phyloP scores from a whole-genome alignment of 1,140 invertebrate genomes.

The Drosophila ironensis region DNA sequence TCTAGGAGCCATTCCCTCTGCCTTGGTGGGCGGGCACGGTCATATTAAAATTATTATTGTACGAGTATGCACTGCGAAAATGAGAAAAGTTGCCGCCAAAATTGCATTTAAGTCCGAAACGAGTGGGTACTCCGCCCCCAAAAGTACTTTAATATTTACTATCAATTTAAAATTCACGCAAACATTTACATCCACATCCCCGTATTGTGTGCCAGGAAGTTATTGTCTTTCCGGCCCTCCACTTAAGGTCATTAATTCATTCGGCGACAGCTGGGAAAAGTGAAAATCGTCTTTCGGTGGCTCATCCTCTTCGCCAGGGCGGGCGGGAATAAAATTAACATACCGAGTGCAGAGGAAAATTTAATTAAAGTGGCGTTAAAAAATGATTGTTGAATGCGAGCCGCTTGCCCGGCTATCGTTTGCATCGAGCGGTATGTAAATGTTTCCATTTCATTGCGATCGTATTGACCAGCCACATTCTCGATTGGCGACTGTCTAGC shows the following conservation, averaged over 20 bases:
- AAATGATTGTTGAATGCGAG: conserved; percentile 21
- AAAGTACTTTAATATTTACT: conserved; percentile 51
- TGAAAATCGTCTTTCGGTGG: conserved; percentile 24
- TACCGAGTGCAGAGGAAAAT: conserved; percentile 32
- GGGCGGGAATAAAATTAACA: conserved; percentile 41
- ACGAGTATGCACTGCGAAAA: conserved; percentile 46
- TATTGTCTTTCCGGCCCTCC: conserved; percentile 39
- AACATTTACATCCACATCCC: conserved; percentile 34
- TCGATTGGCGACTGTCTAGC: conserved; percentile 11
- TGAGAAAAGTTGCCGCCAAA: conserved; percentile 64
- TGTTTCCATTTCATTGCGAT: conserved; percentile 19
- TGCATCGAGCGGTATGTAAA: conserved; percentile 27
- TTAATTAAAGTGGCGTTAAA: conserved; percentile 44
- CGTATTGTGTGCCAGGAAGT: conserved; percentile 36
- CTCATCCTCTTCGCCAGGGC: too few relatives aligned
- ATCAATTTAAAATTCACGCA: conserved; percentile 41
- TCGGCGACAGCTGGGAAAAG: conserved; percentile 28
- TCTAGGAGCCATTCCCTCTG: conserved; percentile 19
- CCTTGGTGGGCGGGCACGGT: conserved; percentile 37
- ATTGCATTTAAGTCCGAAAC: conserved; percentile 50
- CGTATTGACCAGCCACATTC: conserved; percentile 28
- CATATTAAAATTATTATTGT: conserved; percentile 71
- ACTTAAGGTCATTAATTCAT: conserved; percentile 51
- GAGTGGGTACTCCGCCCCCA: neutral
- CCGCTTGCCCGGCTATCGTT: conserved; percentile 6